Evolutionary conservation across 2,113 vertebrate genomes (phyloP), one percentile per base, ranked within the genome.

Genomic region (Epinephelus lanceolatus): DNA sequence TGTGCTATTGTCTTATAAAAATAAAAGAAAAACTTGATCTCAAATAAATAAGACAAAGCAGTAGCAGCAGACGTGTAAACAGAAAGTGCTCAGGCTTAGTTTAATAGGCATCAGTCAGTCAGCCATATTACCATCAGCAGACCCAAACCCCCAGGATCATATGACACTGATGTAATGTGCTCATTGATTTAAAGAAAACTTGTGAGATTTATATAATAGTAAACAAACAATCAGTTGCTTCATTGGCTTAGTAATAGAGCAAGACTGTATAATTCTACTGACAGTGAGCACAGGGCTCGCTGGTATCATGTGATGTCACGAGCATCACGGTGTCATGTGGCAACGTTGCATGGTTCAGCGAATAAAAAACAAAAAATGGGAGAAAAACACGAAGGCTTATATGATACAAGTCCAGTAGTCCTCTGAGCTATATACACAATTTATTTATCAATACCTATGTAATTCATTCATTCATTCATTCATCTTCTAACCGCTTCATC

Each of bases 241-340:
- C 49, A 40, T 23, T 5, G 42, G 25, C 18, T 74, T 25, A n/a
- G 37, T 76, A 40, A 74, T 30, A 55, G 78, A 55, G 55, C 63
- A 76, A 37, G 9, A 68, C 30, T 66, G 3, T 25, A 19, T 61
- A 14, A 61, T 83, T 80, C 23, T 42, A 45, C 18, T 68, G 55
- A 82, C 56, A 76, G 19, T 6, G 33, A 63, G 73, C 33, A 69
- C 17, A 57, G 14, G 27, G 40, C 40, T 49, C 60, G 71, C 1
- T 72, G 52, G 55, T 63, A 62, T 67, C 78, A 86, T 86, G 76
- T 71, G 78, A 52, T 79, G 47, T 27, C 30, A 42, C 37, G 42
- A 71, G 71, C 49, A 69, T 78, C 67, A 60, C 11, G 7, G 5
- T 76, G 72, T 85, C 85, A 89, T 89, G 81, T 71, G 80, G 79